Percentiles rank a stretch among this genome's conserved stretches.
Evolutionary conservation across 2,113 vertebrate genomes (phyloP).

Genomic region (Caloenas nicobarica): DNA sequence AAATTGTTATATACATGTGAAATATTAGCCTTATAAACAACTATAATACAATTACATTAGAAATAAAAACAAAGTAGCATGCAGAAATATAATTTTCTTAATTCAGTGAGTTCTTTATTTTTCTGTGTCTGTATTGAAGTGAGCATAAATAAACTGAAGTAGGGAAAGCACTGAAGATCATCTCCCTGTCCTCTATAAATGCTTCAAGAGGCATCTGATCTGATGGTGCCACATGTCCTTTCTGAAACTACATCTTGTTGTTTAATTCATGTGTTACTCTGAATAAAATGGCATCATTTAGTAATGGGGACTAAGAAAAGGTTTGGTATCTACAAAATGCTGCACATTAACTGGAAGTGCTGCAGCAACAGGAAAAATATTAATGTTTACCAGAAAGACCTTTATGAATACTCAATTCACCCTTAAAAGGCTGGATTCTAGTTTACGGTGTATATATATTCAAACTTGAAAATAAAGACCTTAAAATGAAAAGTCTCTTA

Average conservation of each 20-base stretch:
- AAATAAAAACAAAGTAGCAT: not conserved
- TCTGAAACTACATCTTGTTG: conserved; percentile 40
- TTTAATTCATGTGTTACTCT: conserved; percentile 11
- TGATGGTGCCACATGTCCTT: not conserved
- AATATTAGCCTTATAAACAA: not conserved
- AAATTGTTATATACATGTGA: not conserved
- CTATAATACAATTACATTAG: not conserved
- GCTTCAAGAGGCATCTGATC: not conserved
- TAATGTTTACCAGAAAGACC: not conserved
- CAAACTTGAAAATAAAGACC: not conserved
- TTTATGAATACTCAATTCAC: not conserved
- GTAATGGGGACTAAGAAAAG: conserved; percentile 21
- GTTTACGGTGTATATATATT: fast-evolving
- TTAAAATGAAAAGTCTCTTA: not conserved
- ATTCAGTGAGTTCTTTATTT: not conserved
- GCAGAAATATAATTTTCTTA: not conserved
- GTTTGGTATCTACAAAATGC: conserved; percentile 27
- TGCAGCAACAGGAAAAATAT: not conserved
- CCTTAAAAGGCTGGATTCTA: not conserved
- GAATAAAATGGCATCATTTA: conserved; percentile 26
- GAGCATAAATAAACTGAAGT: not conserved
- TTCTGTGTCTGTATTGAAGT: not conserved
- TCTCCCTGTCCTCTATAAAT: not conserved
- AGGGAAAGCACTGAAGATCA: not conserved
- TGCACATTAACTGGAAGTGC: not conserved